phyloP scores from a whole-genome alignment of 2,797 vertebrate genomes.

The Tolypeutes matacus region DNA sequence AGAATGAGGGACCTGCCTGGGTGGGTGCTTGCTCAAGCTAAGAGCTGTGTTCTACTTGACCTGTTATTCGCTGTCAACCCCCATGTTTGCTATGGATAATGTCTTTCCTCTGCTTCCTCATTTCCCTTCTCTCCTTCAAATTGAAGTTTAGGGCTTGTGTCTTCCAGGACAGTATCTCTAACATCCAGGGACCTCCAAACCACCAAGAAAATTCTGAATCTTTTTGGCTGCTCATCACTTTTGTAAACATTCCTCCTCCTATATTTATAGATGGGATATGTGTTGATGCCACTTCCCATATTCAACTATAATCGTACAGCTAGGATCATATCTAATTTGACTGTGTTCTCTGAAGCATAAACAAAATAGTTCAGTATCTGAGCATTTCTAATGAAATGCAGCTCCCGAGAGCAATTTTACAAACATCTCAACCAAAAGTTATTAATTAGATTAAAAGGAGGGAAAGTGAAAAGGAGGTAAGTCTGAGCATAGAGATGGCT shows the following conservation, averaged over 20 bases:
- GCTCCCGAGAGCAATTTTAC: neutral
- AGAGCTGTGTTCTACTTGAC: neutral
- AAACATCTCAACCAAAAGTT: neutral
- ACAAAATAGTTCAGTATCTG: neutral
- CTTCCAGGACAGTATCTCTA: neutral
- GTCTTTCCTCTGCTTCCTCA: neutral
- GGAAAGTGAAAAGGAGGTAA: neutral
- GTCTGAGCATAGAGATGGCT: neutral
- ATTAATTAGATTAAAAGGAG: neutral
- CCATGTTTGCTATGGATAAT: neutral
- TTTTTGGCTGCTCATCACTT: neutral
- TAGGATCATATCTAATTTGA: neutral
- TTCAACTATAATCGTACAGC: neutral
- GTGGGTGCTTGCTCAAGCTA: neutral
- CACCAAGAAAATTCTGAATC: neutral
- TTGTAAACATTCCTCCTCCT: neutral
- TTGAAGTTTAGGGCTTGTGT: neutral
- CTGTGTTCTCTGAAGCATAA: neutral
- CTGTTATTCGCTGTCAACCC: neutral
- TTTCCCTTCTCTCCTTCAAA: neutral
- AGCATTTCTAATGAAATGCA: constrained; percentile 6
- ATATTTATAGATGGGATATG: neutral
- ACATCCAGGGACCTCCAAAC: neutral
- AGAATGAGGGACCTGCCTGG: neutral
- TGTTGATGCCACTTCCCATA: neutral